phyloP scores from a whole-genome alignment of 2,113 vertebrate genomes.

The Alethe castanea region DNA sequence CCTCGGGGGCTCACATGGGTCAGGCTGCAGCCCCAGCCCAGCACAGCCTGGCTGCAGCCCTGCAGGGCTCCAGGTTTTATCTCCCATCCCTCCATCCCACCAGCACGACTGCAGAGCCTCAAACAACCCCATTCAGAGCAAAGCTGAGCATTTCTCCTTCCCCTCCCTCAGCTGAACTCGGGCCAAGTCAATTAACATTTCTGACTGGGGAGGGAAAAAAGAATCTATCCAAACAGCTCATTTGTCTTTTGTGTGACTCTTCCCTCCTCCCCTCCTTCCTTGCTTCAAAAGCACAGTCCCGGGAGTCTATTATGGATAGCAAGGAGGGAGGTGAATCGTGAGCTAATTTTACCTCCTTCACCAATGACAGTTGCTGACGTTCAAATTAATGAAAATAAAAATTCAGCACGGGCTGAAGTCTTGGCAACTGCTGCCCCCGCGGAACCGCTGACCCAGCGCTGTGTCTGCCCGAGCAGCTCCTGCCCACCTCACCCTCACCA shows the following conservation, averaged over 20 bases:
- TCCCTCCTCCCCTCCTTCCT: constrained; percentile 1
- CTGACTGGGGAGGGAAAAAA: constrained; percentile 5
- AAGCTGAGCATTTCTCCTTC: background rate
- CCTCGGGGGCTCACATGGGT: accelerated
- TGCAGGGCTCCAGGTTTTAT: background rate
- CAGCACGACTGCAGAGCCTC: background rate
- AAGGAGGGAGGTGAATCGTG: background rate
- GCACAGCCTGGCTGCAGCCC: background rate
- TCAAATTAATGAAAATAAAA: constrained; percentile 64
- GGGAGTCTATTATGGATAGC: background rate
- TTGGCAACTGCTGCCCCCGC: constrained; percentile 57
- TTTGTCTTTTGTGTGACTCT: constrained; percentile 18
- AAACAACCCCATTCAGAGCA: background rate
- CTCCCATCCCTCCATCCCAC: background rate
- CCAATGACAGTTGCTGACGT: constrained; percentile 50
- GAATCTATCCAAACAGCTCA: background rate
- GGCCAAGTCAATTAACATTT: constrained; percentile 38
- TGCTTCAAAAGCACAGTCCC: constrained; percentile 6
- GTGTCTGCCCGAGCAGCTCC: background rate
- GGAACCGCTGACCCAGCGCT: constrained; percentile 44
- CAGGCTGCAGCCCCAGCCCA: background rate
- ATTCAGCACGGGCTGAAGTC: constrained; percentile 36
- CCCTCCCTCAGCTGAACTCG: background rate
- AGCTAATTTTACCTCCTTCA: constrained; percentile 60
- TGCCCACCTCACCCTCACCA: background rate